These are phyloP conservation scores for Amphiura filiformis DNA, from an alignment of 35 echinoderm and acorn worm genomes.

Conservation along the genomic window DNA sequence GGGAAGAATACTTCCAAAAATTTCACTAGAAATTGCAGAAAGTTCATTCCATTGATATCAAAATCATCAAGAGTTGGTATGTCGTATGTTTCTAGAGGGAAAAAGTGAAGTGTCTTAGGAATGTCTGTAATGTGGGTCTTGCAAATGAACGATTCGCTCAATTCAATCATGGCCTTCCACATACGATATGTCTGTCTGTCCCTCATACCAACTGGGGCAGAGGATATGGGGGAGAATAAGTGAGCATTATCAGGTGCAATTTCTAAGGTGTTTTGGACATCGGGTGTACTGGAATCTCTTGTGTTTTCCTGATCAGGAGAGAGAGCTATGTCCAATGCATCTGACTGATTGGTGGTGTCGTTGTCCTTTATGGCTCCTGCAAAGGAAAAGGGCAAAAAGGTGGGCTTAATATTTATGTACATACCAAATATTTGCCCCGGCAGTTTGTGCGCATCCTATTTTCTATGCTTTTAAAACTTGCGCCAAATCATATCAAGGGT, in stretches of 20 bases:
- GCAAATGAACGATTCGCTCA: conserved; percentile 32
- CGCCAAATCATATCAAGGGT: no score
- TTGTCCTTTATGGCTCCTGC: not conserved
- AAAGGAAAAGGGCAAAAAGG: not conserved
- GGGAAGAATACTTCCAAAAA: conserved; percentile 73
- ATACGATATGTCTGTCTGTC: conserved; percentile 85
- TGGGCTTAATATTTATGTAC: no score
- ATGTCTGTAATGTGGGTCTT: conserved; percentile 23
- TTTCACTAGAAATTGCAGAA: conserved; percentile 53
- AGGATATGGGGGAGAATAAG: conserved; percentile 14
- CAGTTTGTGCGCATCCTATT: no score
- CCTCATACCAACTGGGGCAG: conserved; percentile 36
- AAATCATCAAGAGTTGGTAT: conserved; percentile 21
- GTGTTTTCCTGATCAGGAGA: conserved; percentile 9
- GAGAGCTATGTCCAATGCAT: not conserved
- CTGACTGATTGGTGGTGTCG: not conserved
- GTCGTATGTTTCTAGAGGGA: conserved; percentile 61
- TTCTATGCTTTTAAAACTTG: no score
- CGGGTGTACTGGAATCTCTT: no score
- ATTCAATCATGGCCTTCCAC: conserved; percentile 72
- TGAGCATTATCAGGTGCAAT: no score
- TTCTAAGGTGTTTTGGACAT: no score
- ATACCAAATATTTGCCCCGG: no score
- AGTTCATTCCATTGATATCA: not conserved
- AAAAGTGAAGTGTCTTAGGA: conserved; percentile 61